Base-by-base conservation (phyloP, 2,888 invertebrate species). In the Ephialtes manifestator region DNA sequence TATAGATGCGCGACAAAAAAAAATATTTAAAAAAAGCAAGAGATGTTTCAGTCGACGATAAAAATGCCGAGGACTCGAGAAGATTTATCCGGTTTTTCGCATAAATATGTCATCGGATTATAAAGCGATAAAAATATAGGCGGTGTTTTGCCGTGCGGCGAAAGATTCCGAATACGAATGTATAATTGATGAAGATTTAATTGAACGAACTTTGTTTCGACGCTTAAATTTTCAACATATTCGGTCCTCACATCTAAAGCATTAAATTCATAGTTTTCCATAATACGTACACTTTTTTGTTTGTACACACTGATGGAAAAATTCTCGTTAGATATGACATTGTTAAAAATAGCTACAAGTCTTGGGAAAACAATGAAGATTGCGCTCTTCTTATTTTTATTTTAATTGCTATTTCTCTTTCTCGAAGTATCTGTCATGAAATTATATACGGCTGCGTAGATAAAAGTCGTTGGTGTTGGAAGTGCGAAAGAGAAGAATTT, bases 181-280 rank as follows among this genome's bases (percentile, higher is more conserved):
- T 18, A 75, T 75, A 75, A 63, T 75, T 75, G 60, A 63, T 75
- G 74, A 75, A 75, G 48, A 63, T 63, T 63, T 63, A 15, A 60
- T 75, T 31, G 31, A 51, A 63, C 5, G 31, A 35, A 75, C 74
- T 46, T 58, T 58, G 46, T 48, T 48, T 60, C 46, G 10, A 46
- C 39, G 60, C 13, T 43, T 18, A 39, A 28, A 46, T 43, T n/a
- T 58, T 46, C 46, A 28, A 28, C 39, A 15, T 13, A 18, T 15
- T 71, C 39, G 31, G 4, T 1, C 18, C 35, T 53, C 53, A 39
- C 13, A 71, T 53, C 58, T 24, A n/a, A 60, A n/a, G 46, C 43
- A 46, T 43, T 4, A 58, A 46, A 43, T 58, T 72, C 24, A 46
- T 55, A 20, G 18, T 7, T 55, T 48, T 1, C 15, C 13, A 24